These are phyloP conservation scores for Ophion obscuratus DNA, from an alignment of 2,888 invertebrate species.

Conservation along the genomic window DNA sequence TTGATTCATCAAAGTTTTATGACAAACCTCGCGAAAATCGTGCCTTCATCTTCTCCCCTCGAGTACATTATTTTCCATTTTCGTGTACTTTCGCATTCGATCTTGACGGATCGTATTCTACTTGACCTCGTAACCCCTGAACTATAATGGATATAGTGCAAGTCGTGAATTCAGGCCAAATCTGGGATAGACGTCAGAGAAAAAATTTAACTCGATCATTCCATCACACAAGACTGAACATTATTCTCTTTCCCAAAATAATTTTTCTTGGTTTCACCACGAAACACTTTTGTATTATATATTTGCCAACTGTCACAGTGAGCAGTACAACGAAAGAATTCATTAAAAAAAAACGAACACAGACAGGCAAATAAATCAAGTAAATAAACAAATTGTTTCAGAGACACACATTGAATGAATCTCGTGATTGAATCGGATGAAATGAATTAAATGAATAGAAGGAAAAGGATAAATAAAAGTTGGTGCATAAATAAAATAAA, in stretches of 20 bases:
- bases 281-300: not conserved
- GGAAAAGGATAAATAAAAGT: not conserved
- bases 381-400: not conserved
- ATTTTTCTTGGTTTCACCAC: not conserved
- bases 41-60: not conserved
- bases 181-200: not conserved
- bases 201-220: not conserved
- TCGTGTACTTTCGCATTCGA: constrained; percentile 6
- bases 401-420: not conserved
- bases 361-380: not conserved
- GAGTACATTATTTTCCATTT: not conserved
- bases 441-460: not conserved
- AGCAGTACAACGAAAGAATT: not conserved
- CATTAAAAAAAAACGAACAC: too few relatives aligned
- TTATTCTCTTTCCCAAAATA: not conserved
- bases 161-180: not conserved
- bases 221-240: not conserved
- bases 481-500: constrained; percentile 2
- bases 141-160: not conserved
- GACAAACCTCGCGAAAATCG: constrained; percentile 58
- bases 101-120: constrained; percentile 4
- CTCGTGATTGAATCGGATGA: not conserved
- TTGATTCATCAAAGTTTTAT: constrained; percentile 66
- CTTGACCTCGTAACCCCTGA: constrained; percentile 39
- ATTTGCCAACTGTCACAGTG: not conserved